phyloP scores from a whole-genome alignment of 2,888 invertebrate genomes.

The Rhynchonema sp. region DNA sequence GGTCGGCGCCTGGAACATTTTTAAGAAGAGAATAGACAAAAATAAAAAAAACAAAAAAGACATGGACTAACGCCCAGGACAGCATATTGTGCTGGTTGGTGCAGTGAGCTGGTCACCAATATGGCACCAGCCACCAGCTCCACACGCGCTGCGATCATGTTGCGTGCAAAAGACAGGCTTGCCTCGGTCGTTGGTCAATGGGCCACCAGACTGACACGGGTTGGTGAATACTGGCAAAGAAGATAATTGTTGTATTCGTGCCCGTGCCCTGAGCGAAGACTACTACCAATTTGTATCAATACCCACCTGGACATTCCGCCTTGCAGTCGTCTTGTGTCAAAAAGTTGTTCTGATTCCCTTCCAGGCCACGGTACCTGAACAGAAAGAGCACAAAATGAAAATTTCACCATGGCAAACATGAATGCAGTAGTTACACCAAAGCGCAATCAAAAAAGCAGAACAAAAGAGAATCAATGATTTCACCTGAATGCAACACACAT shows the following conservation, averaged over 20 bases:
- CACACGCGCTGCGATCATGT: neutral
- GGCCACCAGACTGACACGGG: neutral
- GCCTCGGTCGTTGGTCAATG: neutral
- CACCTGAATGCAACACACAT: neutral
- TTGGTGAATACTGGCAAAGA: constrained; percentile 3
- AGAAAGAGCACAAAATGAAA: no score
- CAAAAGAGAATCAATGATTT: no score
- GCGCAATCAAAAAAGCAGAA: no score
- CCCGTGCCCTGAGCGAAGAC: no score
- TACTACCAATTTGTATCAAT: no score
- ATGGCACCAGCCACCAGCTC: constrained; percentile 6
- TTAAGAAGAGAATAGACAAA: neutral
- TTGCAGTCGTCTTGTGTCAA: neutral
- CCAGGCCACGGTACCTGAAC: neutral
- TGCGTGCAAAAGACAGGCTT: neutral
- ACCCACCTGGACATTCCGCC: neutral
- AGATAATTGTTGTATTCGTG: no score
- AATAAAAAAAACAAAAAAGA: neutral
- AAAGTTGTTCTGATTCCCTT: constrained; percentile 7
- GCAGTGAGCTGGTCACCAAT: neutral
- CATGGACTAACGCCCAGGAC: constrained; percentile 2
- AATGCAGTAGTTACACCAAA: no score
- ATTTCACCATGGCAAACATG: no score
- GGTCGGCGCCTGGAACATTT: neutral
- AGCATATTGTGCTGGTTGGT: constrained; percentile 4